Conservation (phyloP, 2,113 vertebrate species). For the Macrotus californicus region DNA sequence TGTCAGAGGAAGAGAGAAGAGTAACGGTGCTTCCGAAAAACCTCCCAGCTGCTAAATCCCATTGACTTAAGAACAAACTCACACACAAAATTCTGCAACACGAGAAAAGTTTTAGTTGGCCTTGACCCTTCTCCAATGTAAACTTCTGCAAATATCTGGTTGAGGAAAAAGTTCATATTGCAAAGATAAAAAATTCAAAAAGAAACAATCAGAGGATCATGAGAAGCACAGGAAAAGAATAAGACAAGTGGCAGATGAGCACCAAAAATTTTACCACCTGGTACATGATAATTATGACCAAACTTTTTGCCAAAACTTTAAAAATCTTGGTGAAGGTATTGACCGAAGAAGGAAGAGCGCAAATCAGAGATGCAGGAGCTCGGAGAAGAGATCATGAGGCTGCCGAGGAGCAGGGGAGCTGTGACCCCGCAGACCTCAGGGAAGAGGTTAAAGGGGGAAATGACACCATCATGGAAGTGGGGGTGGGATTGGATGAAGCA, state of each 20-base stretch:
- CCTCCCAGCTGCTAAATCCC: background rate
- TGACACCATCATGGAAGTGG: background rate
- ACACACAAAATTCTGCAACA: background rate
- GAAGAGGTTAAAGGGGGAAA: background rate
- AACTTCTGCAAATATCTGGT: background rate
- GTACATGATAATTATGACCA: background rate
- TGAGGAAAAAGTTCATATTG: background rate
- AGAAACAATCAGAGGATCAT: background rate
- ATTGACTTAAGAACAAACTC: background rate
- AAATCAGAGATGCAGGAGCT: background rate
- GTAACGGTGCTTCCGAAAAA: conserved; percentile 7
- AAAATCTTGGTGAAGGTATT: background rate
- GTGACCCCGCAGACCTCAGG: background rate
- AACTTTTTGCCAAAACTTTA: background rate
- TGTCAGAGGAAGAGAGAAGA: background rate
- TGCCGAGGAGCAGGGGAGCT: background rate
- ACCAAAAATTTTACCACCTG: background rate
- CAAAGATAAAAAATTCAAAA: background rate
- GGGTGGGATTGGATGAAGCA: background rate
- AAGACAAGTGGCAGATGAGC: background rate
- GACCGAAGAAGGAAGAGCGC: background rate
- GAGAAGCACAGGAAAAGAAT: background rate
- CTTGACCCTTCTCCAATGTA: background rate
- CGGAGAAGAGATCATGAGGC: background rate
- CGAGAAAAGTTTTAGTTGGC: background rate